Evolutionary conservation across 2,888 invertebrate species (phyloP), one percentile per base, ranked within the genome.

Genomic region (Bellardia bayeri): DNA sequence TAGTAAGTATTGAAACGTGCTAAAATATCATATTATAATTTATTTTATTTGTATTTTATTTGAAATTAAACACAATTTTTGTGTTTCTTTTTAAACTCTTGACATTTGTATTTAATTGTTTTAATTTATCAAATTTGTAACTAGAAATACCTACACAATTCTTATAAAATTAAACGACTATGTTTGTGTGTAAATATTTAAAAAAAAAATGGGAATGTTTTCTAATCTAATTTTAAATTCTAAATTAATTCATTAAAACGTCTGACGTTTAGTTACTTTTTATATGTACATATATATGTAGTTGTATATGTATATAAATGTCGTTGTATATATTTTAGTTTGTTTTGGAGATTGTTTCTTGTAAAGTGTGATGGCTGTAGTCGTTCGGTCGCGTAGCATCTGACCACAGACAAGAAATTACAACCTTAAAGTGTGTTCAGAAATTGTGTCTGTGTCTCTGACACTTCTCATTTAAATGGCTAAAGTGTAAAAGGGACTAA

Each of bases 1-100:
- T 84, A 79, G 84, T 84, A 84, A 84, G 84, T 84, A 79, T 64
- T 82, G 23, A 82, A 56, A 23, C 4, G 3, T 23, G 3, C 9
- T 56, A 3, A 56, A 56, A 23, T 16, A 56, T 13, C 1, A 9
- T 9, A 3, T 63, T 37, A 63, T 8, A 37, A 63, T 63, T 23
- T 16, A 9, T 56, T 23, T 56, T 4, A 23, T 16, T 45, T 45
- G 9, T 11, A 13, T 54, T 23, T 63, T n/a, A 78, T 33, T 42
- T 68, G 45, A 37, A 49, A 13, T 49, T 40, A 56, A 61, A 23
- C 11, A 4, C n/a, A 40, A 64, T 40, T 45, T 37, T 37, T 40
- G 14, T 49, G n/a, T 23, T 5, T 40, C 40, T 54, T 37, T 49
- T 40, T 71, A 72, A 69, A 63, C 69, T 76, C 54, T 76, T 76